Conservation (phyloP, 2,113 vertebrate species). For the Argyrosomus japonicus region DNA sequence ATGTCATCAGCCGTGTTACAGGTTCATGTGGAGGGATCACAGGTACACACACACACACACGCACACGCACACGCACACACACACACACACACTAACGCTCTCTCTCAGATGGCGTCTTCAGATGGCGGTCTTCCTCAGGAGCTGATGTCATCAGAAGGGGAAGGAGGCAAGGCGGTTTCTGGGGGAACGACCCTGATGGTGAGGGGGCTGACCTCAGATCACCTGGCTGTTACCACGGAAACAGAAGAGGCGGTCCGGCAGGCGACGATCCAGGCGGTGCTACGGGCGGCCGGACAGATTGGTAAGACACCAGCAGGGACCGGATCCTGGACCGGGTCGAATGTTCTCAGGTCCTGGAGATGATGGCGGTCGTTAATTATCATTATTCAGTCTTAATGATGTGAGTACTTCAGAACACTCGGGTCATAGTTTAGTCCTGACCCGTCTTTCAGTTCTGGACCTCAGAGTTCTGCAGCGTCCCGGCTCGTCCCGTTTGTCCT, state of each 20-base stretch:
- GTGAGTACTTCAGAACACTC: too few species aligned
- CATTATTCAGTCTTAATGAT: too few species aligned
- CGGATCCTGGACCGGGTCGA: too few species aligned
- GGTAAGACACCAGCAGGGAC: conserved; percentile 66
- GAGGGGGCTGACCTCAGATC: conserved; percentile 87
- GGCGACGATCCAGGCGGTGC: conserved; percentile 86
- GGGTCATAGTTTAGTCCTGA: too few species aligned
- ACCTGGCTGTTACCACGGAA: conserved; percentile 84
- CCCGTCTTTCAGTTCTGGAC: too few species aligned
- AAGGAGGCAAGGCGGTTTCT: conserved; percentile 70
- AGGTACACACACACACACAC: conserved; percentile 21
- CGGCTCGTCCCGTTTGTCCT: too few species aligned
- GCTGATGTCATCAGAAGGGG: conserved; percentile 85
- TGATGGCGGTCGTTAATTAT: too few species aligned
- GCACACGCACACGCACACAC: neutral
- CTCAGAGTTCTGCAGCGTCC: too few species aligned
- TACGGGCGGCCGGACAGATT: conserved; percentile 88
- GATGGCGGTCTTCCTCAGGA: conserved; percentile 84
- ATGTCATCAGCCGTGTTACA: conserved; percentile 75
- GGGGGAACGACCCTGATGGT: conserved; percentile 85
- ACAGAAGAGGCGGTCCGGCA: conserved; percentile 87
- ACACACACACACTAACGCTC: neutral
- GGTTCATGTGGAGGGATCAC: conserved; percentile 71
- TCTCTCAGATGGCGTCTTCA: conserved; percentile 66
- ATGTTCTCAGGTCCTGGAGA: too few species aligned